Evolutionary conservation across 2,888 invertebrate genomes (phyloP), one percentile per base, ranked within the genome.

Genomic region (Cerastis rubricosa): DNA sequence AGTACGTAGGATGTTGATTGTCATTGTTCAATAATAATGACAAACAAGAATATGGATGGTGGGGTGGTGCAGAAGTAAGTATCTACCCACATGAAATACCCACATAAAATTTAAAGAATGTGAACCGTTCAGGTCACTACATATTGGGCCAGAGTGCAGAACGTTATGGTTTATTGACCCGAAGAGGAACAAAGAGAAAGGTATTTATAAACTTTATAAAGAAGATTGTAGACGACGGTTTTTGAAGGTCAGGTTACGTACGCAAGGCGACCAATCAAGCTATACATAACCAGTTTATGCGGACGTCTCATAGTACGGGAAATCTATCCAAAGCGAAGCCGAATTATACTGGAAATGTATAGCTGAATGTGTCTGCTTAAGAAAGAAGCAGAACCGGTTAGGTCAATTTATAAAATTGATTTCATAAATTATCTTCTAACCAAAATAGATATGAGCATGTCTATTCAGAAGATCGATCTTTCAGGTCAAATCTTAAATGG

Each of bases 401-500:
- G 8, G 14, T 45, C 9, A 45, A n/a, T 25, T 17, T 6, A 17
- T 51, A 22, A 51, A 12, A 8, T 40, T 12, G 25, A 25, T 25
- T 40, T 40, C 11, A 5, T 11, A 69, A 9, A 40, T 14, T 49
- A 22, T 63, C 3, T 43, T 43, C 8, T n/a, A 43, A 22, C 29
- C 29, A 14, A 51, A 54, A 68, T 7, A 51, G 11, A 45, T 40
- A 45, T 8, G 0, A 51, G 14, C 5, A 0, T 51, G 19, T 63
- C 49, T 57, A 29, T 57, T 19, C 40, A 25, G 14, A 17, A 35
- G 49, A 72, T 65, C 7, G 22, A 51, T 19, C 1, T 72, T 35
- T 25, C 22, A 65, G 59, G 59, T 73, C 80, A 45, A 51, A 25
- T 14, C 14, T 47, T 40, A 66, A 65, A 59, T 45, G 35, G 35